Base-by-base conservation (phyloP, 1,140 invertebrate species). In the Scylla paramamosain region DNA sequence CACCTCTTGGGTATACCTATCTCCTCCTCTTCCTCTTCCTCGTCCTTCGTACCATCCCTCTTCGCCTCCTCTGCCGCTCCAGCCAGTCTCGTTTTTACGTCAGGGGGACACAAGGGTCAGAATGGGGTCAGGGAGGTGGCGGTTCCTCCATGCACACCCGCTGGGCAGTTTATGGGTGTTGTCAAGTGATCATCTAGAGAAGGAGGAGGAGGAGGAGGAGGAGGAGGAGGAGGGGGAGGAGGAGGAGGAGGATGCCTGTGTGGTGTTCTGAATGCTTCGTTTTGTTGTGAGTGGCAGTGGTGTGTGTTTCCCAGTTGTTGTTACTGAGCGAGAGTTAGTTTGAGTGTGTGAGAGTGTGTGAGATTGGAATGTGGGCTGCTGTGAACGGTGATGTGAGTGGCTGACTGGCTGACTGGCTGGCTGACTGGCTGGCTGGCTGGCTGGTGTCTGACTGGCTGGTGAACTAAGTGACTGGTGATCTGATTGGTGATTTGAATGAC, bases 151-250 rank as follows among this genome's bases (percentile, higher is more conserved):
- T 12, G 67, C 12, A 77, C 67, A 77, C 86, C 86, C 86, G 86
- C 86, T 88, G 86, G 86, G 86, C 86, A 32, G 86, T 88, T 88
- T 88, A 88, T 88, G 31, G 86, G 32, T 10, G 31, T 88, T 88
- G 86, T 88, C 86, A 88, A 28, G 86, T 20, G 86, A 88, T 46
- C 86, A 46, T 45, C 28, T 25, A 12, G 3, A 88, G 86, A 10
- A 25, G 45, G 45, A 46, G 31, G 86, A 14, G 86, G 86, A 45
- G 86, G 86, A 88, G 86, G 86, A 46, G 86, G 39, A 29, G 31
- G 88, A 39, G 0, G 45, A 29, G 31, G 88, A 39, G 6, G 14
- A 28, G 8, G 28, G 20, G 88, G 14, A 29, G 14, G 88, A 52
- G 28, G 88, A 46, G 88, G 88, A 32, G 28, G 86, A 45, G 31